Evolutionary conservation across 2,113 vertebrate genomes (phyloP), one percentile per base, ranked within the genome.

Genomic region (Urocitellus parryii): DNA sequence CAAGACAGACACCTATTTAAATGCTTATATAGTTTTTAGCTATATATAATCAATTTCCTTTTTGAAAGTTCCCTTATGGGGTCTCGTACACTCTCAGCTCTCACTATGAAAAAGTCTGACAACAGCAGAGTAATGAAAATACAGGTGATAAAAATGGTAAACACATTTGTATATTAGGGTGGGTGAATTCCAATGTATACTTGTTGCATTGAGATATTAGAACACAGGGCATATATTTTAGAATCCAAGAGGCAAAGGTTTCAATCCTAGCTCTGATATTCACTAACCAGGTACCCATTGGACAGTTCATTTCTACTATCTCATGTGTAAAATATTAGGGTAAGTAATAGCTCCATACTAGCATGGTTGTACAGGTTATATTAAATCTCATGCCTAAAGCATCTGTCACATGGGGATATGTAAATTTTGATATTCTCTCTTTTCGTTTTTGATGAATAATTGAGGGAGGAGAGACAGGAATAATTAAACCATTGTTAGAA

Each of bases 401-500:
- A 73, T 82, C 22, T 73, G 42, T 90, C 68, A 78, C 12, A 32
- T 34, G 56, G 34, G 34, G 39, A 74, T 45, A 83, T 37, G 34
- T 89, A 37, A 48, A 80, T 89, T 61, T 3, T 39, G n/a, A 88
- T 22, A 45, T 37, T 90, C 22, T 76, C 8, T 12, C 6, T 87
- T 82, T 84, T 10, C 29, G 88, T 90, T 85, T 70, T 58, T 45
- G 29, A 56, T 37, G 14, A 93, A 51, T 84, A 61, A 88, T 34
- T 76, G 37, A 16, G 51, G 3, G 4, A 4, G 17, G 8, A n/a
- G 25, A 22, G 27, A 18, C 1, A 70, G 37, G 22, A 87, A 7
- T 18, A 88, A 74, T 91, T 27, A 88, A 90, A 96, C 77, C 12
- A 70, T 45, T 7, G 27, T 88, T 91, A 84, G 42, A 45, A 80